Evolutionary conservation across 1,140 invertebrate genomes (phyloP).

Genomic region (Sesamia nonagrioides): DNA sequence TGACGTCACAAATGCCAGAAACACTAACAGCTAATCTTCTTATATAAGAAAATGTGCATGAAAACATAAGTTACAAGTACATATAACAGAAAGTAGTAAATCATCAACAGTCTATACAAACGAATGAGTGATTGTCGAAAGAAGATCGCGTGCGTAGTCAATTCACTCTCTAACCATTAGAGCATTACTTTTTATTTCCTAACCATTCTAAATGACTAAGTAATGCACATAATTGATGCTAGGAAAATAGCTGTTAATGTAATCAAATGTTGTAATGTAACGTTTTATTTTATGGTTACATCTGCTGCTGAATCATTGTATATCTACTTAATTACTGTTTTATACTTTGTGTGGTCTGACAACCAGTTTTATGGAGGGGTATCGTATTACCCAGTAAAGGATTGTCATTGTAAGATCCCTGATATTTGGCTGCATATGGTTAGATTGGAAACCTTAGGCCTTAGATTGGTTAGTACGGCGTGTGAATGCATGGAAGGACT

Average conservation of each 20-base stretch:
- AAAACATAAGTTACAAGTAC: slow-evolving; percentile 1
- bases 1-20: not conserved
- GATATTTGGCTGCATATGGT: too few relatives aligned
- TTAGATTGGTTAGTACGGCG: too few relatives aligned
- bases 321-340: not conserved
- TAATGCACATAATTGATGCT: slow-evolving; percentile 12
- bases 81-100: slow-evolving; percentile 27
- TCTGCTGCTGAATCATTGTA: not conserved
- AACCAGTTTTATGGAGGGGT: too few relatives aligned
- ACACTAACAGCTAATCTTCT: too few relatives aligned
- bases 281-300: not conserved
- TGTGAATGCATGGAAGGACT: too few relatives aligned
- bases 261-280: not conserved
- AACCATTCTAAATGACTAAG: slow-evolving; percentile 21
- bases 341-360: not conserved
- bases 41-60: slow-evolving; percentile 27
- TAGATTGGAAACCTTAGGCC: too few relatives aligned
- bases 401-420: too few relatives aligned
- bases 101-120: slow-evolving; percentile 21
- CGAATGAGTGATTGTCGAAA: slow-evolving; percentile 43
- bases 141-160: slow-evolving; percentile 35
- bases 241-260: slow-evolving; percentile 1
- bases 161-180: slow-evolving; percentile 44
- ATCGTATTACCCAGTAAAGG: too few relatives aligned
- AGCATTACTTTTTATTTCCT: slow-evolving; percentile 46